Conservation (phyloP, 2,888 invertebrate genomes). For the Drosophila histrio region DNA sequence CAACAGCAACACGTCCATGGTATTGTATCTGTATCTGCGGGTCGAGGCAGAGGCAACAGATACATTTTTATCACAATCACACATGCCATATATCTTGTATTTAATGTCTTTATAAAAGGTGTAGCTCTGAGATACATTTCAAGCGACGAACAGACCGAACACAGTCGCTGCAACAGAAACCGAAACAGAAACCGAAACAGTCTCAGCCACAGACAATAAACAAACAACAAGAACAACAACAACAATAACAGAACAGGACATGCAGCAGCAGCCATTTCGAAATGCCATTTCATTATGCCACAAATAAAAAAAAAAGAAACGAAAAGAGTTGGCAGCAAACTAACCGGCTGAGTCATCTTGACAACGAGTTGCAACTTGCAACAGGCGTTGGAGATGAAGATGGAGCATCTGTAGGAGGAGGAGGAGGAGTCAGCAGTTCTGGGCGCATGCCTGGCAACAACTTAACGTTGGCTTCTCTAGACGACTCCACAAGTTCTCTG, state of each 20-base stretch:
- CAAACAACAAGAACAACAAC: conserved; percentile 50
- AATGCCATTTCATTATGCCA: conserved; percentile 77
- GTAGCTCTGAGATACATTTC: conserved; percentile 65
- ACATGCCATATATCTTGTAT: conserved; percentile 72
- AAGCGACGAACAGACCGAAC: conserved; percentile 16
- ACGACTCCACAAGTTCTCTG: conserved; percentile 14
- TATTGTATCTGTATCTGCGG: conserved; percentile 66
- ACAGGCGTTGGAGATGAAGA: not conserved
- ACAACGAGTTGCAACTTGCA: conserved; percentile 36
- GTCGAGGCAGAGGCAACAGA: conserved; percentile 61
- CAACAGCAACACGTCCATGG: conserved; percentile 26
- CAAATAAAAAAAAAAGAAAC: too few relatives aligned
- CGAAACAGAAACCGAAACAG: not conserved
- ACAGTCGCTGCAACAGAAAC: conserved; percentile 13
- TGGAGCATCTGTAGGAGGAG: not conserved
- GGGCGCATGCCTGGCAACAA: conserved; percentile 64
- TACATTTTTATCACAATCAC: conserved; percentile 75
- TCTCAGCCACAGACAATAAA: conserved; percentile 58
- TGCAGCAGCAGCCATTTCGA: conserved; percentile 67
- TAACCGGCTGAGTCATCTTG: conserved; percentile 65
- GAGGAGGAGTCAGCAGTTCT: not conserved
- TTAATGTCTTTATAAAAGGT: conserved; percentile 80
- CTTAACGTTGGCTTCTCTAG: conserved; percentile 45
- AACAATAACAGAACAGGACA: conserved; percentile 34
- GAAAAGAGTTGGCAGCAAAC: conserved; percentile 19